A percentile compares a stretch with the other conserved stretches of the same genome.
Conservation (phyloP, 2,113 vertebrate genomes). For the Xenopus borealis region DNA sequence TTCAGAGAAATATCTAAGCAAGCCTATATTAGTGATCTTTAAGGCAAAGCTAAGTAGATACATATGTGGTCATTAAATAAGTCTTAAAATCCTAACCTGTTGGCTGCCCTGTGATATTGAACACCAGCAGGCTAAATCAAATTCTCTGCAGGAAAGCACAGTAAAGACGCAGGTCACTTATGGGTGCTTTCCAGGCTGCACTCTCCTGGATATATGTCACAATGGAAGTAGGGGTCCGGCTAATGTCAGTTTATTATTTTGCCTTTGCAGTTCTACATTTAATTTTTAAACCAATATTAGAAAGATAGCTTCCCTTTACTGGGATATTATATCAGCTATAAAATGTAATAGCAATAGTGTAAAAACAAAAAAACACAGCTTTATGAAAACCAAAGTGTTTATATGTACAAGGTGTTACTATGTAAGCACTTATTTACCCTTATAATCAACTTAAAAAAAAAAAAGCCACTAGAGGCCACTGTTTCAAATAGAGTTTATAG, state of each 20-base stretch:
- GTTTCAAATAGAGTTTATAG: too few species aligned
- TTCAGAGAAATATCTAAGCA: neutral
- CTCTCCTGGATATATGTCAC: neutral
- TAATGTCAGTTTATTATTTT: neutral
- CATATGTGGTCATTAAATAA: slow-evolving; percentile 20
- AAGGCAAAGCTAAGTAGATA: slow-evolving; percentile 19
- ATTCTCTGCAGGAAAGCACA: slow-evolving; percentile 31
- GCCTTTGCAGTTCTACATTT: too few species aligned
- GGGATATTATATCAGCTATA: too few species aligned
- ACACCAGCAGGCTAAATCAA: slow-evolving; percentile 23
- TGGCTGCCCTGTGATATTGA: slow-evolving; percentile 5
- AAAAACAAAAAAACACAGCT: too few species aligned
- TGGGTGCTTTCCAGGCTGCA: neutral
- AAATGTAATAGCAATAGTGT: too few species aligned
- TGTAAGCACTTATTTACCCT: too few species aligned
- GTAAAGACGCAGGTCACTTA: slow-evolving; percentile 7
- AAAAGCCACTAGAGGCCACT: too few species aligned
- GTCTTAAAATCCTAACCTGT: slow-evolving; percentile 18
- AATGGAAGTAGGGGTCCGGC: neutral
- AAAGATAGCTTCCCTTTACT: too few species aligned
- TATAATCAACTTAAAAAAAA: too few species aligned
- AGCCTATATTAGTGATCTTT: slow-evolving; percentile 4
- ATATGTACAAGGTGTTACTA: too few species aligned
- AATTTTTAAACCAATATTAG: too few species aligned
- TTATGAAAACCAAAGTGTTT: too few species aligned